These are phyloP conservation scores for Ardeotis arabs DNA, from an alignment of 2,113 vertebrate genomes.

Conservation along the genomic window DNA sequence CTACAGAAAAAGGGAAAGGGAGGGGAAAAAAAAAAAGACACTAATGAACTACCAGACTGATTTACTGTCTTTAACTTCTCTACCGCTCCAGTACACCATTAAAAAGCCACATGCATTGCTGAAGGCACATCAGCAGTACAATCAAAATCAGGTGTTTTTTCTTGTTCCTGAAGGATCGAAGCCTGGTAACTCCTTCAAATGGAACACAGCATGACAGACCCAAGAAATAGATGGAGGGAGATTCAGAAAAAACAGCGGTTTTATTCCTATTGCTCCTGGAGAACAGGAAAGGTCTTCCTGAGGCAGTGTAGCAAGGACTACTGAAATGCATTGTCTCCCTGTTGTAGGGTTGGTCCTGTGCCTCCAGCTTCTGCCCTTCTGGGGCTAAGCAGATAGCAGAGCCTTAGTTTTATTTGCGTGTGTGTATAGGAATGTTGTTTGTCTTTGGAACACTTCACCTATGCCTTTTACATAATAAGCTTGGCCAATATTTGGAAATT, in stretches of 20 bases:
- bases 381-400: neutral
- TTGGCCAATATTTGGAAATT: neutral
- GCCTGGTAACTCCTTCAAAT: neutral
- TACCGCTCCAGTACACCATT: neutral
- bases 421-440: neutral
- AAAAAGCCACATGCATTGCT: neutral
- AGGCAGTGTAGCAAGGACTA: neutral
- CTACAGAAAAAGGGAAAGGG: neutral
- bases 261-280: neutral
- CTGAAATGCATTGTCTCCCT: neutral
- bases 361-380: neutral
- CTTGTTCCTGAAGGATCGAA: neutral
- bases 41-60: neutral
- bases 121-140: neutral
- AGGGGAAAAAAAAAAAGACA: no score
- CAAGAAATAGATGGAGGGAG: neutral
- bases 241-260: neutral
- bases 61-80: neutral
- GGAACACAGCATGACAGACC: fast-evolving
- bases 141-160: neutral
- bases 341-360: neutral
- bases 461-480: neutral
- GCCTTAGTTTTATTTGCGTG: neutral
- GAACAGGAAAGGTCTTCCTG: neutral
- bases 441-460: neutral